Evolutionary conservation across 2,797 vertebrate species (phyloP).

Genomic region (Melanotaenia pygmaea): DNA sequence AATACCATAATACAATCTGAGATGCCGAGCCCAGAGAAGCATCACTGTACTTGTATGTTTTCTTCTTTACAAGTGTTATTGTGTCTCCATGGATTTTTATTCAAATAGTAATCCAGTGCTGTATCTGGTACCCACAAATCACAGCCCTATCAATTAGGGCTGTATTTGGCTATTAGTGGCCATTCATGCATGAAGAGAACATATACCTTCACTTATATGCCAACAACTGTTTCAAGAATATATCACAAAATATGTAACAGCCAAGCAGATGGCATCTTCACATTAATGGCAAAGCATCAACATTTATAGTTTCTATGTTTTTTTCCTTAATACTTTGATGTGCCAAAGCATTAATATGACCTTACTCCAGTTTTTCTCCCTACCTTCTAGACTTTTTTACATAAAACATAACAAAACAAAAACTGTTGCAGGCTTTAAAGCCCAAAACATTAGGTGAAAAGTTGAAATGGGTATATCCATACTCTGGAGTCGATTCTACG

Average conservation of each 20-base stretch:
- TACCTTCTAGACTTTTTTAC: neutral
- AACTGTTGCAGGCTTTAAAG: no score
- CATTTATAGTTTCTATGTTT: neutral
- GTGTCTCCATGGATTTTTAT: neutral
- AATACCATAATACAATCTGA: neutral
- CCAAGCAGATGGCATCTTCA: neutral
- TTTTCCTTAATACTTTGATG: neutral
- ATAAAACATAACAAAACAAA: neutral
- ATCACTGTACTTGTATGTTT: neutral
- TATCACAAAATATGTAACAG: neutral
- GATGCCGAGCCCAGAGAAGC: neutral
- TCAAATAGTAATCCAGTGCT: neutral
- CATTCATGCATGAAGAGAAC: neutral
- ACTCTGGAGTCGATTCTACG: no score
- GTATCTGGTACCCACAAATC: neutral
- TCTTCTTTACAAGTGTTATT: neutral
- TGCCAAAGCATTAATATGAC: neutral
- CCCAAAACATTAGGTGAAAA: neutral
- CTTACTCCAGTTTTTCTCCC: neutral
- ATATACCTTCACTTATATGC: neutral
- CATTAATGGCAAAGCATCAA: neutral
- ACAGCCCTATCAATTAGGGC: neutral
- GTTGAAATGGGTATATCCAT: no score
- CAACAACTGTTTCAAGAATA: neutral
- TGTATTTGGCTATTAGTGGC: neutral